phyloP scores from a whole-genome alignment of 2,888 invertebrate species.

The Chydorus sphaericus region DNA sequence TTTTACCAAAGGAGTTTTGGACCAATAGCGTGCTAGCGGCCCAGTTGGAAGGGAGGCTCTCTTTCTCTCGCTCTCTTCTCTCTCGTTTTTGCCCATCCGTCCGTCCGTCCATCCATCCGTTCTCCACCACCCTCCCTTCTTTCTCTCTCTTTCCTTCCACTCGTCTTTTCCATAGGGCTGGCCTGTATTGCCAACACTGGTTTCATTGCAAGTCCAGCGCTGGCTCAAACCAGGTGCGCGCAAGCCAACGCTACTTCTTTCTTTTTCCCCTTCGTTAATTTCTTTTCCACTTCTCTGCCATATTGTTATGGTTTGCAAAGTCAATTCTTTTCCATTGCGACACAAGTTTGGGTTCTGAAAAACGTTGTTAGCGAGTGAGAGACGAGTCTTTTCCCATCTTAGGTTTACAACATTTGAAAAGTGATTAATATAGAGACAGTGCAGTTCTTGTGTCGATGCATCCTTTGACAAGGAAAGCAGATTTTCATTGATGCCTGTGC shows the following conservation, averaged over 20 bases:
- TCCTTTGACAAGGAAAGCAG: too few relatives aligned
- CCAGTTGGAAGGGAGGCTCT: background rate
- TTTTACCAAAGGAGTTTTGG: too few relatives aligned
- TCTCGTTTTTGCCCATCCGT: background rate
- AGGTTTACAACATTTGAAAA: too few relatives aligned
- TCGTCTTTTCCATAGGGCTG: background rate
- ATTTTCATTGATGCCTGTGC: slow-evolving; percentile 9
- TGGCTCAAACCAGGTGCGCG: background rate
- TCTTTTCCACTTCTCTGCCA: background rate
- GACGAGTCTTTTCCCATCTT: too few relatives aligned
- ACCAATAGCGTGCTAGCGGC: background rate
- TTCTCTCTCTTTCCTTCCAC: background rate
- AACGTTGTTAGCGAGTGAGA: background rate
- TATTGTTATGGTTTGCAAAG: background rate
- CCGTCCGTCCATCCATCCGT: background rate
- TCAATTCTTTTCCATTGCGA: background rate
- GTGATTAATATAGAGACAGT: too few relatives aligned
- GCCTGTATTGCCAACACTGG: background rate
- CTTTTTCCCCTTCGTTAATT: background rate
- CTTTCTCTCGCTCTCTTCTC: background rate
- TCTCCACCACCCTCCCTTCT: background rate
- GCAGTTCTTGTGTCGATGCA: too few relatives aligned
- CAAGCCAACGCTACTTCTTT: background rate
- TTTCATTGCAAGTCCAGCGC: slow-evolving; percentile 2
- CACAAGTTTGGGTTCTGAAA: background rate